A percentile compares a stretch with the other conserved stretches of the same genome.
Evolutionary conservation across 1,140 invertebrate genomes (phyloP).

Genomic region (Mizuhopecten yessoensis): DNA sequence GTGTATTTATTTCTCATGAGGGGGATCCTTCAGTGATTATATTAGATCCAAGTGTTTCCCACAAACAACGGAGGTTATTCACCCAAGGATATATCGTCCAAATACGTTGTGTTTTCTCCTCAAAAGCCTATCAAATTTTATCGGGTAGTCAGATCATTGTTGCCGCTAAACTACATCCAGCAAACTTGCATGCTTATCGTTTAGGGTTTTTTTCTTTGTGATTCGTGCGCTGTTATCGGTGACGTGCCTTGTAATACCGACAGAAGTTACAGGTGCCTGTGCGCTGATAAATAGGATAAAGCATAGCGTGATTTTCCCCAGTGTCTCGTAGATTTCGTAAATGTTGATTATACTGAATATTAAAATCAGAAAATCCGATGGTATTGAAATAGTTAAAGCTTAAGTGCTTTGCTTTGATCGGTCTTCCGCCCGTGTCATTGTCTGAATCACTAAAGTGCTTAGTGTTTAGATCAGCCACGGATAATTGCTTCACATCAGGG

Average conservation of each 20-base stretch:
- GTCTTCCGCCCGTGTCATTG: not conserved
- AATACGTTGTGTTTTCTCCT: not conserved
- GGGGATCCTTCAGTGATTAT: not conserved
- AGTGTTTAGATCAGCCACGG: not conserved
- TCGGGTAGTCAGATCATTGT: not conserved
- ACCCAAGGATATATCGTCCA: not conserved
- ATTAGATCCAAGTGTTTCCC: not conserved
- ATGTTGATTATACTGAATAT: slow-evolving; percentile 32
- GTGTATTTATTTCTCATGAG: not conserved
- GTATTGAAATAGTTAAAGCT: not conserved
- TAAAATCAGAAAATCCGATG: slow-evolving; percentile 1
- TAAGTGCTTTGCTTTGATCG: slow-evolving; percentile 4
- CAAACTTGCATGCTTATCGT: not conserved
- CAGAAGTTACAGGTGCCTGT: not conserved
- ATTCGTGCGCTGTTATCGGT: not conserved
- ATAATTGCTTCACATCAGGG: not conserved
- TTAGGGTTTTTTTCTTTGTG: not conserved
- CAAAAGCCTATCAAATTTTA: not conserved
- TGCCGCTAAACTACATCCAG: not conserved
- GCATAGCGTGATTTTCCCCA: slow-evolving; percentile 14
- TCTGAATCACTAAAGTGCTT: not conserved
- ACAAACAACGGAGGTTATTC: not conserved
- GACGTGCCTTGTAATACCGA: not conserved
- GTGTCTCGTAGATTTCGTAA: slow-evolving; percentile 6
- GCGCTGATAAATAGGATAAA: not conserved